phyloP scores from a whole-genome alignment of 2,888 invertebrate genomes.

The Ellobium chinense region DNA sequence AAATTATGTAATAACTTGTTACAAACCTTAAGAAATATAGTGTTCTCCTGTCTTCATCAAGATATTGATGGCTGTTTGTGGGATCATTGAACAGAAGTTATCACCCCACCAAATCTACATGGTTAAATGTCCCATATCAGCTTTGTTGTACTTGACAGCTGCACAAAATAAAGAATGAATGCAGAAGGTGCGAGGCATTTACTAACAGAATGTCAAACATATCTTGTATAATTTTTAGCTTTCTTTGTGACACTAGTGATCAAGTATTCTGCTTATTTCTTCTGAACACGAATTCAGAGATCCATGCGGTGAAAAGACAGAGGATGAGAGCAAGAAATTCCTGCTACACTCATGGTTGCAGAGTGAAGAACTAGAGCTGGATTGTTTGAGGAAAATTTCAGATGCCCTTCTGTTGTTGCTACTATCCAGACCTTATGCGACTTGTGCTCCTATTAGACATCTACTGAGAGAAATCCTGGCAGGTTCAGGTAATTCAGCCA shows the following conservation, averaged over 20 bases:
- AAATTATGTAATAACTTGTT: no score
- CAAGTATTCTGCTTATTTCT: no score
- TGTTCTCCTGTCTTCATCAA: no score
- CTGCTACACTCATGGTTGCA: constrained; percentile 84
- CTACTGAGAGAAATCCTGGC: constrained; percentile 90
- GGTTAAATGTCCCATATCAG: no score
- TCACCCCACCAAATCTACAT: no score
- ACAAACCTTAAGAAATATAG: no score
- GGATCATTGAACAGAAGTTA: no score
- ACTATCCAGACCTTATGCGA: constrained; percentile 89
- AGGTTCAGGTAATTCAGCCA: constrained; percentile 88
- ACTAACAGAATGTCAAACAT: no score
- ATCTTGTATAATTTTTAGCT: no score
- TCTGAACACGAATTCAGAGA: no score
- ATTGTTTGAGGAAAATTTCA: constrained; percentile 89
- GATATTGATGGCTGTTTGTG: no score
- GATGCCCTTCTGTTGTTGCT: constrained; percentile 90
- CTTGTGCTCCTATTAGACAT: constrained; percentile 86
- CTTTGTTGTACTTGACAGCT: constrained; percentile 25
- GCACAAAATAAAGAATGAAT: not conserved
- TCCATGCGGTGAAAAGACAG: constrained; percentile 28
- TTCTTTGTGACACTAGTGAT: no score
- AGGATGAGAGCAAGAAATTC: constrained; percentile 54
- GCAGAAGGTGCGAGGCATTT: not conserved
- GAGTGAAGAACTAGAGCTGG: constrained; percentile 87